Evolutionary conservation across 2,797 vertebrate species (phyloP).

Genomic region (Triplophysa bombifrons): DNA sequence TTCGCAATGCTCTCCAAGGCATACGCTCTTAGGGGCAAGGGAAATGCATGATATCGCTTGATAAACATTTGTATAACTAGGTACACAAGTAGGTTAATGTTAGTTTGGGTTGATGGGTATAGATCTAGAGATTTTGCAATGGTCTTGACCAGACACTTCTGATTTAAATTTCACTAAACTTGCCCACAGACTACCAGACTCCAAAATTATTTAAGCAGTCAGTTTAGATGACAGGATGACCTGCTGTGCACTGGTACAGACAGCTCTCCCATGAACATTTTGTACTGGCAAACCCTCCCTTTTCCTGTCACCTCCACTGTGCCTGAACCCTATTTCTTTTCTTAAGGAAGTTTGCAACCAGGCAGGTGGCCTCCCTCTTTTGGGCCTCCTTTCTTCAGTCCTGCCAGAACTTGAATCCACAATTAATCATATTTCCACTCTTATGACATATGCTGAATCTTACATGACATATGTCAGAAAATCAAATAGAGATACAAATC

Average conservation of each 20-base stretch:
- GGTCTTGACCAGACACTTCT: constrained; percentile 9
- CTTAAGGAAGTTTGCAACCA: constrained; percentile 33
- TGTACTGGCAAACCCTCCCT: constrained; percentile 64
- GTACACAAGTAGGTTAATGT: background rate
- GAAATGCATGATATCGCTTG: constrained; percentile 24
- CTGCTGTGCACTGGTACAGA: constrained; percentile 68
- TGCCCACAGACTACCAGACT: constrained; percentile 59
- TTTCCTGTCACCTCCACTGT: constrained; percentile 45
- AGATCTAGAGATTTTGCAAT: constrained; percentile 31
- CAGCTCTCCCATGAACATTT: constrained; percentile 71
- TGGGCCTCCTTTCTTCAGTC: constrained; percentile 9
- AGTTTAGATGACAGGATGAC: constrained; percentile 74
- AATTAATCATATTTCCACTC: constrained; percentile 19
- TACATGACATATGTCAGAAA: background rate
- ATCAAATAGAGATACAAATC: background rate
- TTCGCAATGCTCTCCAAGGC: constrained; percentile 67
- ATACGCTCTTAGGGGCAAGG: constrained; percentile 63
- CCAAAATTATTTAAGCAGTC: constrained; percentile 70
- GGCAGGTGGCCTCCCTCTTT: constrained; percentile 40
- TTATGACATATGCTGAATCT: too few relatives aligned
- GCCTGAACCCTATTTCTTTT: constrained; percentile 39
- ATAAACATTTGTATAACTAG: constrained; percentile 33
- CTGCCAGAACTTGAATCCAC: constrained; percentile 9
- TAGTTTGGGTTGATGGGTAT: constrained; percentile 12
- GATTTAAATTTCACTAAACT: constrained; percentile 28